These are phyloP conservation scores for Gadus chalcogrammus DNA, from an alignment of 2,113 vertebrate species.

Conservation along the genomic window DNA sequence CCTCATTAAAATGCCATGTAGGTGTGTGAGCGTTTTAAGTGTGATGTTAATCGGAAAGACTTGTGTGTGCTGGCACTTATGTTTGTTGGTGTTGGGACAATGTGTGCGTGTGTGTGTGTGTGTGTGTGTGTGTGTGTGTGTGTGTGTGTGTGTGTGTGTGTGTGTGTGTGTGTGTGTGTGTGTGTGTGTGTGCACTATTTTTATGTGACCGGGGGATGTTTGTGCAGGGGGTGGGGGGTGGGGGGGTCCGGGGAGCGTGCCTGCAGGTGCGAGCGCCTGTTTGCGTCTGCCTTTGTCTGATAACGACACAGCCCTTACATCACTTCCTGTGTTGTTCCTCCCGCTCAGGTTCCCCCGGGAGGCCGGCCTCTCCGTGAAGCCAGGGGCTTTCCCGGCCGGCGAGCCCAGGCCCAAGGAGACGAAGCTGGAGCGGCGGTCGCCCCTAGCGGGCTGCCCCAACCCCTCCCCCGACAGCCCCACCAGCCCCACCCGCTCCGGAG, in stretches of 20 bases:
- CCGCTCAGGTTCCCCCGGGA: conserved; percentile 65
- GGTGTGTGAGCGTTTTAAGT: not conserved
- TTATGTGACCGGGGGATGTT: no score
- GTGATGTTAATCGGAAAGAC: not conserved
- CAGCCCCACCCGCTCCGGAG: conserved; percentile 71
- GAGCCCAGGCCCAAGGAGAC: conserved; percentile 48
- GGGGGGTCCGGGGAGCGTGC: not conserved
- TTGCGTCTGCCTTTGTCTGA: conserved; percentile 26
- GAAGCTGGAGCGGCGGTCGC: conserved; percentile 59
- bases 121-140: no score
- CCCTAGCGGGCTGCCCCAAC: conserved; percentile 26
- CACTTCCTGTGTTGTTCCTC: conserved; percentile 39
- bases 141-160: not conserved
- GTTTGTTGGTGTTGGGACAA: no score
- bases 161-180: no score
- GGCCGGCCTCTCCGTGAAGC: conserved; percentile 39
- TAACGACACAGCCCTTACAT: conserved; percentile 36
- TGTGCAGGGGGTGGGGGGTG: no score
- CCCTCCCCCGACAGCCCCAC: conserved; percentile 69
- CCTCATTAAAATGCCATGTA: not conserved
- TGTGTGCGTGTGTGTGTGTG: conserved; percentile 11
- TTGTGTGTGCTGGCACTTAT: not conserved
- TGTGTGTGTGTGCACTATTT: not conserved
- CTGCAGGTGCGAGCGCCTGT: not conserved
- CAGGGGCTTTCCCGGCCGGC: conserved; percentile 56